These are phyloP conservation scores for Orius insidiosus DNA, from an alignment of 1,140 invertebrate genomes.

Conservation along the genomic window DNA sequence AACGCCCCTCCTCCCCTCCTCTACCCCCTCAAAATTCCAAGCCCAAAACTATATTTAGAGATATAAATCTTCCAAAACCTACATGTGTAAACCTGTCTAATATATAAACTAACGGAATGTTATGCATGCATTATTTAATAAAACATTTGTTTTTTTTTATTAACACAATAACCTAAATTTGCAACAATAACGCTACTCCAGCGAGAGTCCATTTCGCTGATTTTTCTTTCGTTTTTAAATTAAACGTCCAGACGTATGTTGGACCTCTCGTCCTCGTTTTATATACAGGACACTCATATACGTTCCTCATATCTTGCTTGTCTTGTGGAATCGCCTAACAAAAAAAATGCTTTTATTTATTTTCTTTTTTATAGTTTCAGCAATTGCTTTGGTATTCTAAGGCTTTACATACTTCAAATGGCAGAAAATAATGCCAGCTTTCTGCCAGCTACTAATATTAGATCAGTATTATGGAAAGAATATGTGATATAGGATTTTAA, in stretches of 20 bases:
- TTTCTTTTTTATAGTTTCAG: conserved; percentile 3
- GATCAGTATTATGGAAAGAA: not conserved
- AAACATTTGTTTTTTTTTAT: not conserved
- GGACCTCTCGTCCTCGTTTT: conserved; percentile 78
- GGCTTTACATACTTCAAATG: not conserved
- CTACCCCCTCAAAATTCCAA: conserved; percentile 5
- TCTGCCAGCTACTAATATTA: not conserved
- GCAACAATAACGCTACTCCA: conserved; percentile 75
- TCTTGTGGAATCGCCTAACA: conserved; percentile 77
- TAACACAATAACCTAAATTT: conserved; percentile 36
- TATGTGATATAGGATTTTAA: conserved; percentile 1
- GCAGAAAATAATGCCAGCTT: not conserved
- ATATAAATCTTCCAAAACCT: conserved; percentile 11
- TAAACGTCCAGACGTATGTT: conserved; percentile 93
- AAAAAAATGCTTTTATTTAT: too few species aligned
- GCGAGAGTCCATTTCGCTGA: conserved; percentile 86
- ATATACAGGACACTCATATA: conserved; percentile 92
- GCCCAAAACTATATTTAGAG: not conserved
- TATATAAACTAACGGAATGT: not conserved
- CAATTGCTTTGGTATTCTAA: not conserved
- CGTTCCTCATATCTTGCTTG: conserved; percentile 76
- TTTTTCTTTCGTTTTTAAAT: conserved; percentile 86
- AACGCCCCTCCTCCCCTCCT: conserved; percentile 14
- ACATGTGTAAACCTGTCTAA: conserved; percentile 10
- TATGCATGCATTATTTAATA: not conserved